Evolutionary conservation across 2,797 vertebrate genomes (phyloP).

Genomic region (Esox lucius): DNA sequence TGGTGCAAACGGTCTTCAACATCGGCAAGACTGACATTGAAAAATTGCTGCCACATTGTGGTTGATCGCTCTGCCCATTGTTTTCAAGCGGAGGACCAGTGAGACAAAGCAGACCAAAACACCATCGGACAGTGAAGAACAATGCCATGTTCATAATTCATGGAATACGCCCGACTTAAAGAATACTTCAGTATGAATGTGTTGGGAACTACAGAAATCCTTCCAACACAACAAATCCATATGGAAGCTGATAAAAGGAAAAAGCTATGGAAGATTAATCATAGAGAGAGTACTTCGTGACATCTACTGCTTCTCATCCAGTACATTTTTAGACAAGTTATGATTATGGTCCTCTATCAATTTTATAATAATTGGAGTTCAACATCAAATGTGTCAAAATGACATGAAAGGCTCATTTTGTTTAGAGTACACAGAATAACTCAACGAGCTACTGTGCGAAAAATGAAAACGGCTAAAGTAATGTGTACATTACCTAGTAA

Average conservation of each 20-base stretch:
- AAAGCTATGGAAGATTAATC: not conserved
- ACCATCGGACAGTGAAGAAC: not conserved
- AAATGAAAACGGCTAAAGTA: not conserved
- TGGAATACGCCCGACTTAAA: not conserved
- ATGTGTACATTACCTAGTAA: not conserved
- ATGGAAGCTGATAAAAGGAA: not conserved
- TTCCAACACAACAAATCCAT: not conserved
- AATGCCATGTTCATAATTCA: not conserved
- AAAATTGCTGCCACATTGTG: not conserved
- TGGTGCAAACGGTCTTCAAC: constrained; percentile 24
- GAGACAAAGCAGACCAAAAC: not conserved
- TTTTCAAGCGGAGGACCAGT: not conserved
- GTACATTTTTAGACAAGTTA: not conserved
- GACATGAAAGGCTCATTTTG: not conserved
- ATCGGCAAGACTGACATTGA: not conserved
- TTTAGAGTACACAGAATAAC: not conserved
- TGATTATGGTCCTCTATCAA: not conserved
- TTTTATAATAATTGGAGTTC: not conserved
- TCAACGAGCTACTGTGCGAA: not conserved
- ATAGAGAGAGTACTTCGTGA: not conserved
- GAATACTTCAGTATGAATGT: not conserved
- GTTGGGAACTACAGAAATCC: not conserved
- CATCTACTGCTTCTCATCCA: not conserved
- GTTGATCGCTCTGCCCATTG: not conserved
- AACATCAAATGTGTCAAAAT: not conserved